Conservation (phyloP, 1,140 invertebrate genomes). For the Aphelinus atriplicis region DNA sequence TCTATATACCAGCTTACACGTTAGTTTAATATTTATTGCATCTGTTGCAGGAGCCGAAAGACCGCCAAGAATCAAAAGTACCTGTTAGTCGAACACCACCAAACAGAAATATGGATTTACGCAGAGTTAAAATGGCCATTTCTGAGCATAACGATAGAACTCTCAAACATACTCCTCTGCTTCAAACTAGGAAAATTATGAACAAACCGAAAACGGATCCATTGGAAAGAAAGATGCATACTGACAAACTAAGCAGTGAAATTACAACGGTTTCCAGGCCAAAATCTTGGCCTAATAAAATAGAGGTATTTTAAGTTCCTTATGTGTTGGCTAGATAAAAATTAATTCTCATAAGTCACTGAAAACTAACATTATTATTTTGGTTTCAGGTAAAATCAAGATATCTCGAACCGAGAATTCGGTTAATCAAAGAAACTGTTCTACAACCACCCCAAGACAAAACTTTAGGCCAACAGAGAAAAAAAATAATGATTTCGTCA, state of each 20-base stretch:
- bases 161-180: conserved; percentile 49
- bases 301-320: conserved; percentile 52
- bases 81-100: conserved; percentile 48
- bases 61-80: conserved; percentile 52
- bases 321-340: too few species aligned
- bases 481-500: conserved; percentile 67
- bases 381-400: conserved; percentile 66
- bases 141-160: conserved; percentile 64
- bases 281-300: conserved; percentile 65
- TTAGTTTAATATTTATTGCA: not conserved
- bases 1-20: not conserved
- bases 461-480: conserved; percentile 51
- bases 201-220: conserved; percentile 63
- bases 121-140: conserved; percentile 70
- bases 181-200: conserved; percentile 54
- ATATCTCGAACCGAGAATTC: conserved; percentile 68
- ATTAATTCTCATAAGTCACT: too few species aligned
- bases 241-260: conserved; percentile 50
- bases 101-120: conserved; percentile 66
- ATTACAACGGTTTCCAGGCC: conserved; percentile 53
- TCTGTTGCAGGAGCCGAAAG: conserved; percentile 33
- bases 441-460: conserved; percentile 52
- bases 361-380: conserved; percentile 5
- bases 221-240: conserved; percentile 59
- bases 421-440: conserved; percentile 50